These are phyloP conservation scores for Anagrus nilaparvatae DNA, from an alignment of 1,140 invertebrate species.

Conservation along the genomic window DNA sequence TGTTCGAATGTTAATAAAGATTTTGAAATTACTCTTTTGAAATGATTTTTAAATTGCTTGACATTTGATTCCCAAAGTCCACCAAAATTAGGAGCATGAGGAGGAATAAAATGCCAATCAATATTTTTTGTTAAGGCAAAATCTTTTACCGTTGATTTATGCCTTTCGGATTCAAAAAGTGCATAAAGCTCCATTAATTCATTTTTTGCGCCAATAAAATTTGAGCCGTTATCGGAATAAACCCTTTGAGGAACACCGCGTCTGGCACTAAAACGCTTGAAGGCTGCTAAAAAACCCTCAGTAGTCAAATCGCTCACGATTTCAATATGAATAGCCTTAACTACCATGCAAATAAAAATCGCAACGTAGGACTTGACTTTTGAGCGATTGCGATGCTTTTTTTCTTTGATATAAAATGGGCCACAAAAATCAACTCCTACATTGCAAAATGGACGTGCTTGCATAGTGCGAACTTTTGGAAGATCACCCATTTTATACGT, in stretches of 20 bases:
- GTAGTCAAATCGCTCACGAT: conserved; percentile 16
- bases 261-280: conserved; percentile 26
- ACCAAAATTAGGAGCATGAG: too few species aligned
- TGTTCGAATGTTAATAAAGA: too few species aligned
- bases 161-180: too few species aligned
- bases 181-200: conserved; percentile 6
- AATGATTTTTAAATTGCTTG: too few species aligned
- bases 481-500: conserved; percentile 15
- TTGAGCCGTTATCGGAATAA: conserved; percentile 16
- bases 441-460: conserved; percentile 6
- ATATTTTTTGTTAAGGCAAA: too few species aligned
- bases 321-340: conserved; percentile 28
- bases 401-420: too few species aligned
- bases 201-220: conserved; percentile 10
- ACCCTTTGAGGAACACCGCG: conserved; percentile 21
- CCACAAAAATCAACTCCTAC: conserved; percentile 10
- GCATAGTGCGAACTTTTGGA: background rate
- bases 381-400: background rate
- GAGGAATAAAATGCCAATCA: too few species aligned
- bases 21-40: too few species aligned
- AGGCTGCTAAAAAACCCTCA: conserved; percentile 19
- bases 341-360: conserved; percentile 12
- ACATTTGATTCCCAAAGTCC: too few species aligned
- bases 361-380: conserved; percentile 9
- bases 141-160: too few species aligned